phyloP scores from a whole-genome alignment of 2,888 invertebrate genomes.

The Eledone cirrhosa region DNA sequence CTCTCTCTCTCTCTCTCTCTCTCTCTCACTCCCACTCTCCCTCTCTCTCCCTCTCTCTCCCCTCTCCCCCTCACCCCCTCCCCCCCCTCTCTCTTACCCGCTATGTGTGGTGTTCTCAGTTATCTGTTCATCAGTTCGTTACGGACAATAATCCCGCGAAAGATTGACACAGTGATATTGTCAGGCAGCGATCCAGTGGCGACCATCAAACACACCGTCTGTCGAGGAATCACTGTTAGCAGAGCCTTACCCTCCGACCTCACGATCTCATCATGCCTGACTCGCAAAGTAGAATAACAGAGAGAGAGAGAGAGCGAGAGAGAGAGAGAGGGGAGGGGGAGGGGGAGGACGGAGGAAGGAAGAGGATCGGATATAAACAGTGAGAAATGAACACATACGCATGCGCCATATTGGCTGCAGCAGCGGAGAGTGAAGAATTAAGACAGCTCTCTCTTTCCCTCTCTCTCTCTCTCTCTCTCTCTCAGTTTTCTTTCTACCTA shows the following conservation, averaged over 20 bases:
- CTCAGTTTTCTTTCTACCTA: too few relatives aligned
- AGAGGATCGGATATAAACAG: too few relatives aligned
- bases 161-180: constrained; percentile 18
- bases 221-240: constrained; percentile 10
- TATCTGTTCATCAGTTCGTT: constrained; percentile 20
- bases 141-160: constrained; percentile 16
- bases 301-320: background rate
- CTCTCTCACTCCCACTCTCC: too few relatives aligned
- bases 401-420: too few relatives aligned
- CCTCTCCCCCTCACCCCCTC: too few relatives aligned
- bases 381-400: too few relatives aligned
- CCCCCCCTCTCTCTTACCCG: too few relatives aligned
- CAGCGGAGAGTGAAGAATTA: too few relatives aligned
- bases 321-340: background rate
- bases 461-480: too few relatives aligned
- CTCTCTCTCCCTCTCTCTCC: too few relatives aligned
- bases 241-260: background rate
- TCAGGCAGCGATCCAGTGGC: background rate
- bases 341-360: background rate
- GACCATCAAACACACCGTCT: constrained; percentile 14
- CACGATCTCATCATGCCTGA: background rate
- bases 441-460: too few relatives aligned
- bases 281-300: background rate
- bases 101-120: background rate
- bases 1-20: too few relatives aligned